Percentiles rank a stretch among this genome's conserved stretches.
Evolutionary conservation across 2,113 vertebrate genomes (phyloP).

Genomic region (Turdus rufiventris): DNA sequence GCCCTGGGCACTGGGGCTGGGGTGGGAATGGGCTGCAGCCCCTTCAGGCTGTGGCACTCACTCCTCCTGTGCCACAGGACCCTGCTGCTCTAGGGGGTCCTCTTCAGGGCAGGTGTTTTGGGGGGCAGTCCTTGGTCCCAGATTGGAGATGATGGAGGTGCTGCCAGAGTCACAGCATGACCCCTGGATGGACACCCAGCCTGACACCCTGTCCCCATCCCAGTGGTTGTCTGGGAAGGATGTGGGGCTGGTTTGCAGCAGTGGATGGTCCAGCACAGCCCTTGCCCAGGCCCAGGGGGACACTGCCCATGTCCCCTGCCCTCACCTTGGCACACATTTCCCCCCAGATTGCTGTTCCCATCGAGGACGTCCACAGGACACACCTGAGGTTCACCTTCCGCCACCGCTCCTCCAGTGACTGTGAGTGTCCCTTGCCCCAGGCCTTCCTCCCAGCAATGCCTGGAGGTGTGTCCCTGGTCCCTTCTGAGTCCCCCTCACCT

Average conservation of each 20-base stretch:
- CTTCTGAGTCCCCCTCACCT: not conserved
- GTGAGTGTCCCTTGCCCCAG: conserved; percentile 71
- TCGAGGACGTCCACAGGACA: conserved; percentile 94
- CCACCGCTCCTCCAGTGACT: conserved; percentile 93
- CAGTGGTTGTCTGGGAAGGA: not conserved
- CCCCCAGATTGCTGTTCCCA: conserved; percentile 89
- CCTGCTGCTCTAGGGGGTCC: not conserved
- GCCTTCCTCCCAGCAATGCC: fast-evolving
- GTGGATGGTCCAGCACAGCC: fast-evolving
- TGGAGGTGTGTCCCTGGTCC: fast-evolving
- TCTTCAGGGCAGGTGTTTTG: not conserved
- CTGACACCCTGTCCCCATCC: no score
- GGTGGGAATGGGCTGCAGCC: not conserved
- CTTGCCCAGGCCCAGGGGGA: not conserved
- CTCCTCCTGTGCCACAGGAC: not conserved
- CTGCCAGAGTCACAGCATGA: not conserved
- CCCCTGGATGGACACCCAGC: not conserved
- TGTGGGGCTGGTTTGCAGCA: not conserved
- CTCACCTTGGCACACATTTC: fast-evolving
- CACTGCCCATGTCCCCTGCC: not conserved
- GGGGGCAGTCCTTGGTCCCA: not conserved
- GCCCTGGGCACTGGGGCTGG: fast-evolving
- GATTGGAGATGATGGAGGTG: fast-evolving
- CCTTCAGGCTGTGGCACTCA: fast-evolving
- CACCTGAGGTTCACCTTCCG: conserved; percentile 94